Evolutionary conservation across 2,113 vertebrate genomes (phyloP), one percentile per base, ranked within the genome.

Genomic region (Coregonus clupeaformis): DNA sequence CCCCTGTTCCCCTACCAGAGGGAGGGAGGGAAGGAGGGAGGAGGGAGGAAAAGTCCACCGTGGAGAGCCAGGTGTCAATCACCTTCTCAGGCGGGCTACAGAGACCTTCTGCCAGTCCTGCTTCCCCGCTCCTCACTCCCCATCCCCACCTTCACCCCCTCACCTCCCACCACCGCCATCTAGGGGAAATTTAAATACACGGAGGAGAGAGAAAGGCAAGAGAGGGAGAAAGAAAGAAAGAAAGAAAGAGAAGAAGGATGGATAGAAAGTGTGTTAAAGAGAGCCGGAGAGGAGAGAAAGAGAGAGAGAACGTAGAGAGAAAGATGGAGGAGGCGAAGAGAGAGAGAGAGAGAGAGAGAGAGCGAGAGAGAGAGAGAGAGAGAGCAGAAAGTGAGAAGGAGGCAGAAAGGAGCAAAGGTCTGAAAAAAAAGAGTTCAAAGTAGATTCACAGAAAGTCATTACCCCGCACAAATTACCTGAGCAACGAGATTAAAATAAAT

Each of bases 391-490:
- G 11, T 27, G 57, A 18, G 14, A 7, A 24, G 52, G 42, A 12
- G 9, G 60, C 68, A 49, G 57, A 75, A 83, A 85, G 86, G 85
- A 74, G 76, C 82, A 88, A 87, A 87, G 77, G 85, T 82, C 59
- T 77, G 75, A 82, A 86, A 86, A 86, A 63, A 29, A 92, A 92
- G 93, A 93, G 93, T 89, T 89, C 90, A 93, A 92, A 90, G 92
- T 94, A 93, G 94, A 95, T 95, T 96, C 95, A 93, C 73, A 80
- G 92, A 95, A 96, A 97, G 95, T 95, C 95, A 96, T 97, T 97
- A 96, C 94, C 94, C 93, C 90, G 91, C 93, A 94, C 94, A 96
- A 96, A 96, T 97, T 94, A 96, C 95, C 92, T 94, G 94, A 93
- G 93, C 94, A 94, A 96, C 94, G 93, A 96, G 94, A 96, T 86